Conservation (phyloP, 2,113 vertebrate species). For the Drymodes brunneopygia region DNA sequence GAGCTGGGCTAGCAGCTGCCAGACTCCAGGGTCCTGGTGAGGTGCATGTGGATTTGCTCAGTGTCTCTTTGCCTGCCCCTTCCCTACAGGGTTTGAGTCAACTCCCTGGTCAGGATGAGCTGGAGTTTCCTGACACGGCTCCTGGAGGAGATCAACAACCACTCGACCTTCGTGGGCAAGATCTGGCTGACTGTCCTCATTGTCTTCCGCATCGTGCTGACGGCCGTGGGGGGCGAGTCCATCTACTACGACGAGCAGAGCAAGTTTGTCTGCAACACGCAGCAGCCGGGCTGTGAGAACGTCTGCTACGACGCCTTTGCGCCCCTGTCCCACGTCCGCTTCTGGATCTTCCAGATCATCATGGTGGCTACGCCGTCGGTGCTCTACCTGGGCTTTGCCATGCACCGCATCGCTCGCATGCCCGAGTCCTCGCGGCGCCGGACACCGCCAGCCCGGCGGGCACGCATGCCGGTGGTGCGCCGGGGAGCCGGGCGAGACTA, state of each 20-base stretch:
- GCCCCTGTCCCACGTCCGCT: conserved; percentile 83
- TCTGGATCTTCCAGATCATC: conserved; percentile 92
- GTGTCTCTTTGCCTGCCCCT: not conserved
- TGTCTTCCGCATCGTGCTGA: conserved; percentile 88
- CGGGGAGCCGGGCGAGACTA: conserved; percentile 76
- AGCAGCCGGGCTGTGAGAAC: conserved; percentile 87
- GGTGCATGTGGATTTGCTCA: fast-evolving
- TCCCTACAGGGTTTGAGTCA: not conserved
- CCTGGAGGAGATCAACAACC: conserved; percentile 90
- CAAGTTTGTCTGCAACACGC: conserved; percentile 87
- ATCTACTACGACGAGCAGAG: conserved; percentile 93
- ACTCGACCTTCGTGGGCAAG: conserved; percentile 90
- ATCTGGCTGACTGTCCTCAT: conserved; percentile 87
- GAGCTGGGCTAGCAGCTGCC: not conserved
- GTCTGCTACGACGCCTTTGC: conserved; percentile 88
- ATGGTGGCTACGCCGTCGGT: conserved; percentile 82
- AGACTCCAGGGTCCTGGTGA: not conserved
- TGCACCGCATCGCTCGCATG: conserved; percentile 82
- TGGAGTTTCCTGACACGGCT: conserved; percentile 89
- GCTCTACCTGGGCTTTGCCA: conserved; percentile 86
- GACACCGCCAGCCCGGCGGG: not conserved
- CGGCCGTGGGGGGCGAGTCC: conserved; percentile 83
- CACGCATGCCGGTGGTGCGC: conserved; percentile 67
- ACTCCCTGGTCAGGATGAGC: conserved; percentile 77
- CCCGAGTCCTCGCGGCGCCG: conserved; percentile 34